Percentiles rank a stretch among this genome's conserved stretches.
Evolutionary conservation across 2,113 vertebrate species (phyloP).

Genomic region (Phodopus roborovskii): DNA sequence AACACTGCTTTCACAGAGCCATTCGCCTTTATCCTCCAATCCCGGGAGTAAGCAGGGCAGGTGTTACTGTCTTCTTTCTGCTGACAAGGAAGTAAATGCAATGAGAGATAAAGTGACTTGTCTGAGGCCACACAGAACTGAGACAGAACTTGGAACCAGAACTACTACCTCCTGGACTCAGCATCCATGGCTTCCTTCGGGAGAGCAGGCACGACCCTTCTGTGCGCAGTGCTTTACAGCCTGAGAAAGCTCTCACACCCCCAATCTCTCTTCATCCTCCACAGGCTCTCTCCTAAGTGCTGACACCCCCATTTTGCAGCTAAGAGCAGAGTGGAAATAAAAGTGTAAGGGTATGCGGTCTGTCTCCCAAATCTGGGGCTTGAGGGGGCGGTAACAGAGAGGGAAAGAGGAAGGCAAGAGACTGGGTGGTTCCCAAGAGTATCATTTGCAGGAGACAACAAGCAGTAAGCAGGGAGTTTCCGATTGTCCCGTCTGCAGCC

Average conservation of each 20-base stretch:
- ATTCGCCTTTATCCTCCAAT: constrained; percentile 70
- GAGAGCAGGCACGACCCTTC: not conserved
- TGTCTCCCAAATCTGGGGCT: not conserved
- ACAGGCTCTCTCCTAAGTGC: not conserved
- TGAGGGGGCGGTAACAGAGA: not conserved
- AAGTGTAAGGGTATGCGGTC: not conserved
- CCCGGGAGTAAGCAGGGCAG: constrained; percentile 62
- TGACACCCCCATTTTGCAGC: constrained; percentile 45
- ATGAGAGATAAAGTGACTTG: constrained; percentile 43
- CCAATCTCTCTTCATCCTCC: not conserved
- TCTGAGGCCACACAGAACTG: not conserved
- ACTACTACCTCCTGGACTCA: not conserved
- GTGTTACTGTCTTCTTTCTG: constrained; percentile 66
- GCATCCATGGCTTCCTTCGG: not conserved
- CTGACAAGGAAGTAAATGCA: constrained; percentile 50
- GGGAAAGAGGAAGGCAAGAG: not conserved
- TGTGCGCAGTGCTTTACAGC: not conserved
- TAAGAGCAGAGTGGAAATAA: not conserved
- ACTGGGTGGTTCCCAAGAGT: not conserved
- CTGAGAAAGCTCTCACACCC: not conserved
- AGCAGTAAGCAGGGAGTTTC: not conserved
- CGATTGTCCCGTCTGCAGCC: not conserved
- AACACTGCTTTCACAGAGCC: constrained; percentile 59
- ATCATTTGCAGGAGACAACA: not conserved
- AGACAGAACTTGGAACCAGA: not conserved